A percentile compares a stretch with the other conserved stretches of the same genome.
phyloP scores from a whole-genome alignment of 1,140 invertebrate species.

The Drosophila tropicalis region DNA sequence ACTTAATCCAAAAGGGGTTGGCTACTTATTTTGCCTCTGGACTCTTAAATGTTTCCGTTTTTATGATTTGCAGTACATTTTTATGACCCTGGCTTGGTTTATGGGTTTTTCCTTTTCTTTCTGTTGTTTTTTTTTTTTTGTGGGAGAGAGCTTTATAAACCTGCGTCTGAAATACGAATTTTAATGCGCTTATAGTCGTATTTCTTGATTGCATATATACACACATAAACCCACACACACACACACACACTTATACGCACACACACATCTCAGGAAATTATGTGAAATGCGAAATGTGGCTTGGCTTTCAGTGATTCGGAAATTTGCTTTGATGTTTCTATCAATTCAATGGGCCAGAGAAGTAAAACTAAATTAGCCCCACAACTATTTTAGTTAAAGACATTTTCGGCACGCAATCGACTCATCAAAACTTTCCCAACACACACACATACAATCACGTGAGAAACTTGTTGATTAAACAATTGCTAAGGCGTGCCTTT shows the following conservation, averaged over 20 bases:
- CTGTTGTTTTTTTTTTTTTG: background rate
- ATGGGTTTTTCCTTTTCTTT: constrained; percentile 19
- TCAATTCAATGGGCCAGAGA: background rate
- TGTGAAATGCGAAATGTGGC: constrained; percentile 8
- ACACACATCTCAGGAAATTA: background rate
- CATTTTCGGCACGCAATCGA: constrained; percentile 59
- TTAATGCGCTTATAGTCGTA: constrained; percentile 37
- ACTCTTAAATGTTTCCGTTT: constrained; percentile 28
- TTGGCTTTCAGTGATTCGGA: constrained; percentile 29
- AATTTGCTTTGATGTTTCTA: constrained; percentile 47
- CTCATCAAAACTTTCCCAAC: constrained; percentile 17
- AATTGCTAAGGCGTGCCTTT: constrained; percentile 51
- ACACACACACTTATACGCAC: background rate
- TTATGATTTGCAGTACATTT: constrained; percentile 42
- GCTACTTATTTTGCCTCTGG: background rate
- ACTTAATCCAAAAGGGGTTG: no score
- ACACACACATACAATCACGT: background rate
- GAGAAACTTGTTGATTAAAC: constrained; percentile 41
- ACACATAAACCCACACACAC: background rate
- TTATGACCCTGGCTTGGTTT: constrained; percentile 43
- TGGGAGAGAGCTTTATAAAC: constrained; percentile 44
- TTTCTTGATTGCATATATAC: constrained; percentile 44
- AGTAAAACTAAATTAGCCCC: constrained; percentile 52
- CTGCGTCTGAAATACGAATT: constrained; percentile 52
- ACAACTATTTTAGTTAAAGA: constrained; percentile 33